Evolutionary conservation across 1,140 invertebrate species (phyloP), one percentile per base, ranked within the genome.

Genomic region (Amyelois transitella): DNA sequence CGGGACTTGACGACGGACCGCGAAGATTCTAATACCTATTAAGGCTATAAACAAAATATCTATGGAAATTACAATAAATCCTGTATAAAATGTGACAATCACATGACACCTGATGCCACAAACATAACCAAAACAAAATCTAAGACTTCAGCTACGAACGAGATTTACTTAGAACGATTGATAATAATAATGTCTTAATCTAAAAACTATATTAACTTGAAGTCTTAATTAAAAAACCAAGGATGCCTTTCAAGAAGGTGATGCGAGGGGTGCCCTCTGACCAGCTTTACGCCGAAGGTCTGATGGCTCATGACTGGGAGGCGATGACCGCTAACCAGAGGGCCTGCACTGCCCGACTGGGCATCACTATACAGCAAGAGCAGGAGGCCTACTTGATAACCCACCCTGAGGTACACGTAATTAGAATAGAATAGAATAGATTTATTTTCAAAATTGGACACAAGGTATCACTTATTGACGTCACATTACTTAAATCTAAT

Each of bases 341-440:
- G 2, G 68, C 74, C 28, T 79, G 77, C 28, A 60, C 53, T 1
- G 48, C 47, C 5, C 64, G 77, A 25, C 21, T 86, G 6, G 78
- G 73, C 1, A 72, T 54, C 12, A 69, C 74, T 1, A 57, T 81
- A 32, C 80, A 81, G 47, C 24, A 78, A 14, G 80, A 81, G 51
- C 78, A 83, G 43, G 75, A 81, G 48, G 60, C 75, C 0, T 86
- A 81, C 57, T 54, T 86, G 28, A 62, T 58, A 5, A 58, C 64
- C 18, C 78, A 83, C 53, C 72, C 80, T 20, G 75, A 83, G 73
- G 80, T n/a, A n/a, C n/a, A n/a, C n/a, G n/a, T n/a, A n/a, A n/a
- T 81, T 25, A 43, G 7, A 8, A 43, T 21, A 43, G 22, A n/a
- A 28, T n/a, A 25, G 6, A 48, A 10, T 28, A 28, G 7, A 10